Conservation (phyloP, 2,797 vertebrate genomes). For the Bradypus variegatus region DNA sequence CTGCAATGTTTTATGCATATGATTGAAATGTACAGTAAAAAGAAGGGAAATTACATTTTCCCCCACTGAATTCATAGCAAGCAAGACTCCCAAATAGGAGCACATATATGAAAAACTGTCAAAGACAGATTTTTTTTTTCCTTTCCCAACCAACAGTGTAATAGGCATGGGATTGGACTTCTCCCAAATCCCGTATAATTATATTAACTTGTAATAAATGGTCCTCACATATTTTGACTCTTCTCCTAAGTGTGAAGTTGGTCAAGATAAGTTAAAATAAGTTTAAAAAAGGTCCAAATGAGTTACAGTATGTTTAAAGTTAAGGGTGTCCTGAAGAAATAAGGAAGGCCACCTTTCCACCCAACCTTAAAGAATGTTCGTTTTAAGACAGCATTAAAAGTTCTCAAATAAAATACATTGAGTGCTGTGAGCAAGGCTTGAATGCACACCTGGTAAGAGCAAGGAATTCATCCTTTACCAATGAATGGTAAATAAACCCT, state of each 20-base stretch:
- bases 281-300: constrained; percentile 50
- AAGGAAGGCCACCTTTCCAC: constrained; percentile 49
- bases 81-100: constrained; percentile 36
- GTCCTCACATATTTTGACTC: constrained; percentile 48
- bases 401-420: background rate
- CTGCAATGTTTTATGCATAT: constrained; percentile 42
- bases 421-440: background rate
- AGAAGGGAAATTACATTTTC: background rate
- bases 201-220: constrained; percentile 49
- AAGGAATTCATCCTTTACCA: constrained; percentile 2
- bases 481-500: background rate
- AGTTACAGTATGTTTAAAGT: constrained; percentile 47
- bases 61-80: constrained; percentile 41
- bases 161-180: constrained; percentile 21
- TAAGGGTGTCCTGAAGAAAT: constrained; percentile 29
- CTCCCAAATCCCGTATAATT: constrained; percentile 40
- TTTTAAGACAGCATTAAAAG: constrained; percentile 48
- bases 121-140: constrained; percentile 36
- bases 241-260: constrained; percentile 51
- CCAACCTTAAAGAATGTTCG: constrained; percentile 54
- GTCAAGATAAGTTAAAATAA: background rate
- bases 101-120: constrained; percentile 18
- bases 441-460: background rate
- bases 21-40: constrained; percentile 57
- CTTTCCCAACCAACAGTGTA: constrained; percentile 41